Conservation (phyloP, 2,113 vertebrate species). For the Microcebus ravelobensis region DNA sequence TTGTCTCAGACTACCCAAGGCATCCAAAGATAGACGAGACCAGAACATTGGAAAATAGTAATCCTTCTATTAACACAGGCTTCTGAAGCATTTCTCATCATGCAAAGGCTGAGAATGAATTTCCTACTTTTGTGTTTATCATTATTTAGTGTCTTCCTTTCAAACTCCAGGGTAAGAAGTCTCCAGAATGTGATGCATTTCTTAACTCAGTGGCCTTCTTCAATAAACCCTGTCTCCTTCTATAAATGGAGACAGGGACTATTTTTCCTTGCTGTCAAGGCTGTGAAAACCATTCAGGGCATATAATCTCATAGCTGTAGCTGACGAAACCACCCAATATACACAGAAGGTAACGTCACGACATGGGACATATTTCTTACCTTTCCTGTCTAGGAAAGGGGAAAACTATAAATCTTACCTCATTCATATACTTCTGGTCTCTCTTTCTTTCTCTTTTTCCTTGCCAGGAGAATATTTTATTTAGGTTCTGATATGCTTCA, state of each 20-base stretch:
- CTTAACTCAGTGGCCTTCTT: not conserved
- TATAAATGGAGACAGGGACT: not conserved
- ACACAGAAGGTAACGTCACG: not conserved
- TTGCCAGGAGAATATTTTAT: not conserved
- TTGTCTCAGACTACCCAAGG: slow-evolving; percentile 21
- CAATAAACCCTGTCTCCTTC: not conserved
- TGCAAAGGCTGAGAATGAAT: not conserved
- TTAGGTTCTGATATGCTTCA: not conserved
- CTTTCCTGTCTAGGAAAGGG: not conserved
- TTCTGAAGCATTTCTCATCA: slow-evolving; percentile 20
- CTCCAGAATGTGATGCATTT: not conserved
- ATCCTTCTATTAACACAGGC: not conserved
- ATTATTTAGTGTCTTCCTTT: not conserved
- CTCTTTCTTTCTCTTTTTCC: not conserved
- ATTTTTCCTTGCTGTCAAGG: slow-evolving; percentile 27
- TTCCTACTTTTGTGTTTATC: not conserved
- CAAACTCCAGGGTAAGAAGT: not conserved
- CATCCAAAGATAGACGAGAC: not conserved
- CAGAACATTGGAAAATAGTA: slow-evolving; percentile 27
- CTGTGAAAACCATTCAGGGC: not conserved
- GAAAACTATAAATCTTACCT: not conserved
- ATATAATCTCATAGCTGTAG: not conserved
- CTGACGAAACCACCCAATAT: not conserved
- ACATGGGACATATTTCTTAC: not conserved
- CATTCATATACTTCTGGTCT: not conserved